A percentile compares a stretch with the other conserved stretches of the same genome.
Evolutionary conservation across 2,113 vertebrate species (phyloP).

Genomic region (Gobiocypris rarus): DNA sequence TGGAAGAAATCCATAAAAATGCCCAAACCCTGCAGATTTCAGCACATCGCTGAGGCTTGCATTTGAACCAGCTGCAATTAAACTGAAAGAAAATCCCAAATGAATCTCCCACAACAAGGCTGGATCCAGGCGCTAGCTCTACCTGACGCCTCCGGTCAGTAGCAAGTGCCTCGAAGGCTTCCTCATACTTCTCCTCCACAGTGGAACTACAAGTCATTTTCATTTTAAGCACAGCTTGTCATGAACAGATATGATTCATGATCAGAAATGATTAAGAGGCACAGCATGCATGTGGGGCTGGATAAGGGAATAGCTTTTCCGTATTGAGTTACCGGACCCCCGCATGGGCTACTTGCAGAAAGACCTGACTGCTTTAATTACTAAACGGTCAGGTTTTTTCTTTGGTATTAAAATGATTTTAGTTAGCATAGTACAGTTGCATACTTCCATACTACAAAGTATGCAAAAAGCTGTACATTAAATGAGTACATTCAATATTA

Average conservation of each 20-base stretch:
- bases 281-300: slow-evolving; percentile 1
- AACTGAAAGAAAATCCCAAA: slow-evolving; percentile 23
- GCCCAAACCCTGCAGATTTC: slow-evolving; percentile 7
- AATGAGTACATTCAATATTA: neutral
- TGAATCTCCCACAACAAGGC: slow-evolving; percentile 9
- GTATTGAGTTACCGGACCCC: neutral
- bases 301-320: slow-evolving; percentile 17
- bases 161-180: slow-evolving; percentile 29
- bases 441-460: neutral
- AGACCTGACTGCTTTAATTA: neutral
- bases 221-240: slow-evolving; percentile 21
- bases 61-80: slow-evolving; percentile 22
- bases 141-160: slow-evolving; percentile 37
- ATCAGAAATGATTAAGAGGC: slow-evolving; percentile 33
- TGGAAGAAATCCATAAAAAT: slow-evolving; percentile 21
- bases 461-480: neutral
- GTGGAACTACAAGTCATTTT: slow-evolving; percentile 20
- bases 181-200: slow-evolving; percentile 18
- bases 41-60: neutral
- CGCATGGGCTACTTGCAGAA: slow-evolving; percentile 7
- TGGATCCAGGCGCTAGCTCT: slow-evolving; percentile 11
- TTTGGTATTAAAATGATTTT: neutral
- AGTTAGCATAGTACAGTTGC: neutral
- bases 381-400: neutral
- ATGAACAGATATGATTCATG: slow-evolving; percentile 17